Conservation (phyloP, 2,797 vertebrate species). For the Sebastes reedi region DNA sequence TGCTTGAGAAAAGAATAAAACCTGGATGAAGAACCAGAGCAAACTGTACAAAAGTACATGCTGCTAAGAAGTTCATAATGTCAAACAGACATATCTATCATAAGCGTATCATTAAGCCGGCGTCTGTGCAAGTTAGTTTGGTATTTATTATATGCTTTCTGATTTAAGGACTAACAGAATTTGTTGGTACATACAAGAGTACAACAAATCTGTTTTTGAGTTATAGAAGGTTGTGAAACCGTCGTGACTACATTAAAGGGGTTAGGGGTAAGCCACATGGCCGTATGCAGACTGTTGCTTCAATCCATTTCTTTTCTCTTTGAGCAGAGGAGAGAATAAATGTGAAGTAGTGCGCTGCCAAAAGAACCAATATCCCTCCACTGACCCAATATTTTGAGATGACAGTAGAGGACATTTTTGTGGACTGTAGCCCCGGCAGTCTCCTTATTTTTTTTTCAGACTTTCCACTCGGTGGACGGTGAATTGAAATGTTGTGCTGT, state of each 20-base stretch:
- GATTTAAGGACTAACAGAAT: slow-evolving; percentile 9
- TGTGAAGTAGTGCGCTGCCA: slow-evolving; percentile 35
- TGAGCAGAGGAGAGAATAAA: slow-evolving; percentile 43
- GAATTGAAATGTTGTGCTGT: slow-evolving; percentile 35
- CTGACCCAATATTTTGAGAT: slow-evolving; percentile 32
- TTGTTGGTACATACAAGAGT: slow-evolving; percentile 33
- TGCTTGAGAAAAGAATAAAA: neutral
- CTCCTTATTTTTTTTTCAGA: slow-evolving; percentile 28
- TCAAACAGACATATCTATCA: slow-evolving; percentile 11
- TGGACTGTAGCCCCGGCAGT: slow-evolving; percentile 1
- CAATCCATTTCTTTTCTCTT: slow-evolving; percentile 35
- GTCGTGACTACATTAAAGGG: slow-evolving; percentile 32
- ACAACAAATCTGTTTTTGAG: slow-evolving; percentile 48
- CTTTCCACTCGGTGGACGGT: slow-evolving; percentile 39
- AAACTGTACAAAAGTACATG: neutral
- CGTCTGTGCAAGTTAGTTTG: neutral
- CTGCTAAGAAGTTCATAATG: neutral
- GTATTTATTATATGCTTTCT: slow-evolving; percentile 29
- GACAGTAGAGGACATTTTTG: slow-evolving; percentile 51
- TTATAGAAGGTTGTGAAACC: slow-evolving; percentile 28
- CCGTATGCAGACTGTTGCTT: slow-evolving; percentile 13
- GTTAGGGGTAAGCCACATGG: slow-evolving; percentile 33
- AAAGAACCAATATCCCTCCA: slow-evolving; percentile 33
- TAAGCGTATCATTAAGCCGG: neutral
- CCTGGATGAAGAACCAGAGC: neutral